phyloP scores from a whole-genome alignment of 2,888 invertebrate species.

The Eugnorisma glareosa region DNA sequence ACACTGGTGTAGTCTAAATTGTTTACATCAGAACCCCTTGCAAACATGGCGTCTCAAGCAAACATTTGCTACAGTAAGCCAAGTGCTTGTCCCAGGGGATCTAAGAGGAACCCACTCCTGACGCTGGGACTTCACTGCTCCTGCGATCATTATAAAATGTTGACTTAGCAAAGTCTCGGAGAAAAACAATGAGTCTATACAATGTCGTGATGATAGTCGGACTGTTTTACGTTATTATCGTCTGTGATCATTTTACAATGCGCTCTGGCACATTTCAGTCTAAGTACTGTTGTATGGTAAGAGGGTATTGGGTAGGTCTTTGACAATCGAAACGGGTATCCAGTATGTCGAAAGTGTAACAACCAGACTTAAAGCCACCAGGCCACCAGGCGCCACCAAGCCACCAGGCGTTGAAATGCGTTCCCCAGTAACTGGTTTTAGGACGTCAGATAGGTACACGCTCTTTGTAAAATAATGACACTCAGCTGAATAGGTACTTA shows the following conservation, averaged over 20 bases:
- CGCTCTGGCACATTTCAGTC: neutral
- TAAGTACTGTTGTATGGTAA: neutral
- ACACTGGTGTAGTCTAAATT: neutral
- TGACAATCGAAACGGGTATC: neutral
- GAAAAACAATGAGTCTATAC: neutral
- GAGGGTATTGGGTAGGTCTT: neutral
- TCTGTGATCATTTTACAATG: neutral
- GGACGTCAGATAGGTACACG: neutral
- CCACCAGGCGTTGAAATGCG: neutral
- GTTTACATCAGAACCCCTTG: neutral
- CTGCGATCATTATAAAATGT: neutral
- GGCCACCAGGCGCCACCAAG: too few relatives aligned
- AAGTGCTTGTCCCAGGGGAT: slow-evolving; percentile 33
- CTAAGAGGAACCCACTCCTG: slow-evolving; percentile 1
- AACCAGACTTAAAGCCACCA: neutral
- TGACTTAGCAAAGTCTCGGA: neutral
- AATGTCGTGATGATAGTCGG: neutral
- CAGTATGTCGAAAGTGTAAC: neutral
- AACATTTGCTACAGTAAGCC: slow-evolving; percentile 9
- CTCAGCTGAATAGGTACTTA: neutral
- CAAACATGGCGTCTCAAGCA: slow-evolving; percentile 5
- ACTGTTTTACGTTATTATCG: neutral
- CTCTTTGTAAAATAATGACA: neutral
- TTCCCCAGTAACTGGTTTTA: neutral
- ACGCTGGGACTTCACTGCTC: neutral